phyloP scores from a whole-genome alignment of 2,113 vertebrate species.

The Riparia riparia region DNA sequence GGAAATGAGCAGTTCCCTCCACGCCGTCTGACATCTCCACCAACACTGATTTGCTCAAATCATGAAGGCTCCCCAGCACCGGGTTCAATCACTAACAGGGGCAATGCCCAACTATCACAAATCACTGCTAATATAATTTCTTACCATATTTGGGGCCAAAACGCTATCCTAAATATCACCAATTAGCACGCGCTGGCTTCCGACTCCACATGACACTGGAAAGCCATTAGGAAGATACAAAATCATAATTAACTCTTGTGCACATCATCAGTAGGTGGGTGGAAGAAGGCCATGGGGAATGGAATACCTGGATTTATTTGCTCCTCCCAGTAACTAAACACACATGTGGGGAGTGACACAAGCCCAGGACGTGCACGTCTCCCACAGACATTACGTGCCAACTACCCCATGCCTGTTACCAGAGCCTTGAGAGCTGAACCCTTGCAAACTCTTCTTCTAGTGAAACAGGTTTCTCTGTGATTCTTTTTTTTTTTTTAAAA shows the following conservation, averaged over 20 bases:
- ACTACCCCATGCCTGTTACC: background rate
- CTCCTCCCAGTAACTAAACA: background rate
- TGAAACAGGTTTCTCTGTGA: background rate
- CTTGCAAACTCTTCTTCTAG: background rate
- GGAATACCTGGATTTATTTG: background rate
- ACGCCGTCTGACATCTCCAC: accelerated
- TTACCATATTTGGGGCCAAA: background rate
- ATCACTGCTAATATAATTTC: background rate
- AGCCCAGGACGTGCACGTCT: background rate
- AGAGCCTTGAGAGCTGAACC: background rate
- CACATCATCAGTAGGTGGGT: background rate
- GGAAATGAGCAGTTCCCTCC: background rate
- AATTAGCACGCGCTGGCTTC: accelerated
- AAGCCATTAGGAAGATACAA: background rate
- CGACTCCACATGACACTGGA: accelerated
- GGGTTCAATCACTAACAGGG: background rate
- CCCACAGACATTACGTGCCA: background rate
- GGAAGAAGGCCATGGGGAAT: background rate
- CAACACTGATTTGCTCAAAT: background rate
- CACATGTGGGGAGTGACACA: background rate
- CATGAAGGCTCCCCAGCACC: background rate
- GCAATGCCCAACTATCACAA: background rate
- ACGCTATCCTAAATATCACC: background rate
- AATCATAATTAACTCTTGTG: background rate
- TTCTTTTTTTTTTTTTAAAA: background rate